Base-by-base conservation (phyloP, 2,113 vertebrate species). In the Ornithorhynchus anatinus region DNA sequence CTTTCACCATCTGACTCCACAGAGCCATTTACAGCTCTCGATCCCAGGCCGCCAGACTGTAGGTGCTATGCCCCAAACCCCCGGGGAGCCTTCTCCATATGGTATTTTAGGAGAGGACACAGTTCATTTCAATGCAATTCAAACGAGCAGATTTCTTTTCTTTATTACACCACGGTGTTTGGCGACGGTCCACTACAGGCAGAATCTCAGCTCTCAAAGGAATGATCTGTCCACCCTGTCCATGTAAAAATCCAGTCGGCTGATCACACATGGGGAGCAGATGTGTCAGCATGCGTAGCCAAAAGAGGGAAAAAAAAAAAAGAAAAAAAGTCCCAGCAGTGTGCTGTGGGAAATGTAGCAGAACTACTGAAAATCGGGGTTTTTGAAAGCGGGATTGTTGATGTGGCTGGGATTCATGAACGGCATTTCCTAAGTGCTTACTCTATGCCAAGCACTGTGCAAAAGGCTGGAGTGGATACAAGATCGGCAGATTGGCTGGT, bases 251-350 rank as follows among this genome's bases (percentile, higher is more conserved):
- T 85, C 58, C 75, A 82, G 88, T 87, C 83, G 71, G 53, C 82
- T 81, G 90, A 84, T 91, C 90, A 92, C 92, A 94, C 92, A 89
- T 94, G 92, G 90, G 90, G 85, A 92, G 87, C 94, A 94, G 93
- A 94, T 94, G 92, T 94, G 89, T 33, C 79, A 93, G 90, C 89
- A 90, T 91, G 88, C 84, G 35, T 85, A 92, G 87, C 84, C 76
- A 91, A n/a, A n/a, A n/a, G n/a, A n/a, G n/a, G n/a, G n/a, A n/a
- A n/a, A n/a, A n/a, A 91, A 91, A 83, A 91, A 92, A 85, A 90
- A 90, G 90, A 80, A 61, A 64, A 85, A 89, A 92, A 89, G 87
- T 89, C 89, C 87, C 90, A 92, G 86, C 84, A 92, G 89, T 86
- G 84, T 65, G 82, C 86, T 83, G 83, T 88, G 85, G 81, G 85